Conservation (phyloP, 2,113 vertebrate species). For the Phyllostomus discolor region DNA sequence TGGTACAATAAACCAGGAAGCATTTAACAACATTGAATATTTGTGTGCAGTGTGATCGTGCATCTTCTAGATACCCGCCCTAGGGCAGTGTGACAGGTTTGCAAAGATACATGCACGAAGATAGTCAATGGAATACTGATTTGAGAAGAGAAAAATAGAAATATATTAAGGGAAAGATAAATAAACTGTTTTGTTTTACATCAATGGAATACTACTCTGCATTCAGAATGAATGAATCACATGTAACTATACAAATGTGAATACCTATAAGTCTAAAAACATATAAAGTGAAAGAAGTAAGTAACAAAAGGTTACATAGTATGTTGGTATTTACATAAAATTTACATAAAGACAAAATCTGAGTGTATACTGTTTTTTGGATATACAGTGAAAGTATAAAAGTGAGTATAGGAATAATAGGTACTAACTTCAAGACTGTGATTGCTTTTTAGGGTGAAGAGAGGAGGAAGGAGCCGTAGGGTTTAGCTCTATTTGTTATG, state of each 20-base stretch:
- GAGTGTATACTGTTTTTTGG: not conserved
- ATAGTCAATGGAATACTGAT: not conserved
- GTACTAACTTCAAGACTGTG: not conserved
- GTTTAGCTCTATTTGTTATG: not conserved
- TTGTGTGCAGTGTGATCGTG: not conserved
- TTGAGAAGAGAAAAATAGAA: slow-evolving; percentile 14
- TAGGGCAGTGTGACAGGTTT: not conserved
- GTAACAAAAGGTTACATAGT: not conserved
- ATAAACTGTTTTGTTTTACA: not conserved
- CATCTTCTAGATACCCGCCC: not conserved
- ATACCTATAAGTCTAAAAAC: not conserved
- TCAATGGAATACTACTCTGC: not conserved
- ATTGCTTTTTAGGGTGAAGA: not conserved
- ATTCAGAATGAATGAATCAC: not conserved
- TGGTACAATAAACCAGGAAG: not conserved
- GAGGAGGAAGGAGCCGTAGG: not conserved
- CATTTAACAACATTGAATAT: not conserved
- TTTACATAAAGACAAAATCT: not conserved
- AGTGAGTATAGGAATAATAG: not conserved
- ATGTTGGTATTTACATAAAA: not conserved
- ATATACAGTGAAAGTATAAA: not conserved
- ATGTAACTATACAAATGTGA: not conserved
- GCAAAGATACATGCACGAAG: not conserved
- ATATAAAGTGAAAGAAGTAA: not conserved
- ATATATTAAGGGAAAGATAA: not conserved